Base-by-base conservation (phyloP, 2,888 invertebrate species). In the Drosophila demipolita region DNA sequence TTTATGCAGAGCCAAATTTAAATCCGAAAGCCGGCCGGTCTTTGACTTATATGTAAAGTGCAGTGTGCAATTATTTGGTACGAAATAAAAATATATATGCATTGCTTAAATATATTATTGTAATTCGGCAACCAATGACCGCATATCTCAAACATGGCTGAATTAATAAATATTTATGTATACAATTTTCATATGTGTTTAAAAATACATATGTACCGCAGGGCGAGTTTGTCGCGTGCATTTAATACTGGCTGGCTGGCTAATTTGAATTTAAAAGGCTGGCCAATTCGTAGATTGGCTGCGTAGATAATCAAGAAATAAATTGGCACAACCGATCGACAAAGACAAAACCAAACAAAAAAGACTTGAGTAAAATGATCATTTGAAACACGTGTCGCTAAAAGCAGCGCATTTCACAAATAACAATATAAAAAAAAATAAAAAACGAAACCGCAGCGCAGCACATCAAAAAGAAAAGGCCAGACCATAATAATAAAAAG, bases 191-290 rank as follows among this genome's bases (percentile, higher is more conserved):
- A 58, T 38, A 26, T 42, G 29, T 60, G 50, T 42, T 45, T 33
- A 53, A 45, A 45, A 15, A 45, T 45, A 45, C 7, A 45, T 15
- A 1, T 23, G 45, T 23, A n/a, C 52, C 59, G 59, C 59, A n/a
- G 64, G 63, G 58, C 53, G 38, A 53, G 65, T 50, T 69, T 70
- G 84, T 83, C 78, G 84, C 89, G 88, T 89, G 88, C 81, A 89
- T 81, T 78, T 80, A 79, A 86, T 84, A 73, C 61, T 69, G 62
- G 78, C 36, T 49, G 29, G 29, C 29, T 29, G 54, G 54, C 83
- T 87, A 83, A 88, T 89, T 88, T 89, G 74, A 89, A 87, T 88
- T 85, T 87, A 82, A 84, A 87, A 80, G 80, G 77, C 85, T 83
- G 73, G 71, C 77, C 80, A 80, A 82, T 54, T 71, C 83, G 82